Evolutionary conservation across 2,797 vertebrate genomes (phyloP).

Genomic region (Rallus crepitans): DNA sequence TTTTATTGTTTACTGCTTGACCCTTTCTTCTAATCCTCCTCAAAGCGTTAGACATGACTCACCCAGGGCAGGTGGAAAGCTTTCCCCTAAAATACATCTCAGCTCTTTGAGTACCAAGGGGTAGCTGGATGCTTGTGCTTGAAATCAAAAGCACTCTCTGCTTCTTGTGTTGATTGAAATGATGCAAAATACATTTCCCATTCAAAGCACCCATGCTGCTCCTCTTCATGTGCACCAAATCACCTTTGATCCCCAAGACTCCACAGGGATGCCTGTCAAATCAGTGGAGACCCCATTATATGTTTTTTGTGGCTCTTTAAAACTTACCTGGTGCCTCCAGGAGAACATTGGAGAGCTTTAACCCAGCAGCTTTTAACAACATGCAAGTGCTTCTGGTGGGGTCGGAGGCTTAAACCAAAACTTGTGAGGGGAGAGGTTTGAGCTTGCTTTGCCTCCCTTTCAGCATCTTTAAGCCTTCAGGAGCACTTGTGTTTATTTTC

Average conservation of each 20-base stretch:
- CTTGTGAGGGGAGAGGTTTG: background rate
- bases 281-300: background rate
- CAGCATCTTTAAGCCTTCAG: background rate
- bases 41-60: background rate
- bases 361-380: background rate
- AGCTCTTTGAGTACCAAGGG: background rate
- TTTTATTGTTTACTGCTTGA: background rate
- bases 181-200: background rate
- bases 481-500: background rate
- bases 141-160: background rate
- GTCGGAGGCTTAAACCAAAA: background rate
- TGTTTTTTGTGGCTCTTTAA: conserved; percentile 13
- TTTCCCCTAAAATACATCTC: background rate
- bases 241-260: background rate
- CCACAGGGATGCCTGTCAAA: background rate
- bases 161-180: background rate
- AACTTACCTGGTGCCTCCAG: background rate
- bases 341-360: background rate
- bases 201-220: background rate
- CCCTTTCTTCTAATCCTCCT: background rate
- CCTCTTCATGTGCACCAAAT: background rate
- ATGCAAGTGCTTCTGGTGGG: background rate
- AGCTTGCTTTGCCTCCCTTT: background rate
- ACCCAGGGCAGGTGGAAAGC: background rate
- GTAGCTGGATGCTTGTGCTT: background rate